These are phyloP conservation scores for Microhierax caerulescens DNA, from an alignment of 2,797 vertebrate species.

Conservation along the genomic window DNA sequence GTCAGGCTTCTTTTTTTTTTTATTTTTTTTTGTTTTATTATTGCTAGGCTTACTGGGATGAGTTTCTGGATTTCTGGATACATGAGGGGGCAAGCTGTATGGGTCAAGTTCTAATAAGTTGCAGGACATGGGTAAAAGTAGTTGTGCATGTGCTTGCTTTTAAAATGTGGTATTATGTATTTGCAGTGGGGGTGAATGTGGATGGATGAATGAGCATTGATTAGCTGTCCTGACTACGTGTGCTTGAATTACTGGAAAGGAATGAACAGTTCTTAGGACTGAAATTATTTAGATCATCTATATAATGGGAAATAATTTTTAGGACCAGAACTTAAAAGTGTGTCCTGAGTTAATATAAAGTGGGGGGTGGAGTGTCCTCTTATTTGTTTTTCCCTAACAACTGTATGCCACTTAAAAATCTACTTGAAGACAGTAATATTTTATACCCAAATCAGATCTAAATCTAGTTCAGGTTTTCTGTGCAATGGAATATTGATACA, in stretches of 20 bases:
- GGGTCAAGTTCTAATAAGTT: background rate
- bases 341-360: background rate
- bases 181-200: background rate
- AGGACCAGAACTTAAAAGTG: background rate
- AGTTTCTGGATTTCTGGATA: background rate
- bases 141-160: background rate
- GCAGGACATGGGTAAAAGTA: background rate
- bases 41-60: background rate
- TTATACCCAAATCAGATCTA: background rate
- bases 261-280: background rate
- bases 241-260: background rate
- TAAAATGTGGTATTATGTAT: accelerated
- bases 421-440: background rate
- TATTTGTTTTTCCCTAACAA: background rate
- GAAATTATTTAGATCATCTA: background rate
- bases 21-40: background rate
- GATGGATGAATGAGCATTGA: background rate
- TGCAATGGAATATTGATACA: background rate
- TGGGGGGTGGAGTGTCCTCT: accelerated
- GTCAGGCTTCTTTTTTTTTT: background rate
- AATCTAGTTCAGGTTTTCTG: background rate
- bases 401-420: background rate
- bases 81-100: background rate
- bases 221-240: background rate
- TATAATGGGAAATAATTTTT: background rate